These are phyloP conservation scores for Tridacna crocea DNA, from an alignment of 2,888 invertebrate species.

Conservation along the genomic window DNA sequence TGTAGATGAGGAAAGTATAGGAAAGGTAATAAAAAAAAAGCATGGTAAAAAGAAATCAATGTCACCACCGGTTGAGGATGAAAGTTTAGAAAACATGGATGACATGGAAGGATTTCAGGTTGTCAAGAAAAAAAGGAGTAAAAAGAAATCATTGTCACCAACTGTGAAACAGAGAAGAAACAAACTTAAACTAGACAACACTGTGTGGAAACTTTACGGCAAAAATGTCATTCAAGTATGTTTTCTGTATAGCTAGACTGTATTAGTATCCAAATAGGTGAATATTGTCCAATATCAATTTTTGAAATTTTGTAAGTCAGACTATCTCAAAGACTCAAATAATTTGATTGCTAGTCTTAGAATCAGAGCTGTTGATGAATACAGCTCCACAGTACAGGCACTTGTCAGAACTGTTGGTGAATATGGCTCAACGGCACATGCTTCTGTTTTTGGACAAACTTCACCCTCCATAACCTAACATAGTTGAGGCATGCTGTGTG, in stretches of 20 bases:
- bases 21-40: conserved; percentile 22
- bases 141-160: conserved; percentile 7
- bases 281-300: too few relatives aligned
- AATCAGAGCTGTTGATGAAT: too few relatives aligned
- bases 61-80: background rate
- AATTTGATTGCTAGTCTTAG: too few relatives aligned
- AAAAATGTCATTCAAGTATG: conserved; percentile 44
- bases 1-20: background rate
- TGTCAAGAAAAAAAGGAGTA: conserved; percentile 21
- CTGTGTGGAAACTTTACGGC: conserved; percentile 45
- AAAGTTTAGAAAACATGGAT: background rate
- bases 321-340: too few relatives aligned
- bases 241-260: background rate
- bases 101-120: conserved; percentile 22
- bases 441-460: too few relatives aligned
- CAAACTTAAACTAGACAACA: conserved; percentile 14
- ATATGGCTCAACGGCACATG: too few relatives aligned
- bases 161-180: background rate
- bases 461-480: too few relatives aligned
- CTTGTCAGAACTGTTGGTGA: too few relatives aligned
- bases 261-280: background rate
- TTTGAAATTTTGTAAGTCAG: too few relatives aligned
- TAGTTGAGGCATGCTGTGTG: too few relatives aligned
- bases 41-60: conserved; percentile 7
- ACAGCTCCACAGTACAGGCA: too few relatives aligned